Conservation (phyloP, 1,140 invertebrate species). For the Eciton burchellii region DNA sequence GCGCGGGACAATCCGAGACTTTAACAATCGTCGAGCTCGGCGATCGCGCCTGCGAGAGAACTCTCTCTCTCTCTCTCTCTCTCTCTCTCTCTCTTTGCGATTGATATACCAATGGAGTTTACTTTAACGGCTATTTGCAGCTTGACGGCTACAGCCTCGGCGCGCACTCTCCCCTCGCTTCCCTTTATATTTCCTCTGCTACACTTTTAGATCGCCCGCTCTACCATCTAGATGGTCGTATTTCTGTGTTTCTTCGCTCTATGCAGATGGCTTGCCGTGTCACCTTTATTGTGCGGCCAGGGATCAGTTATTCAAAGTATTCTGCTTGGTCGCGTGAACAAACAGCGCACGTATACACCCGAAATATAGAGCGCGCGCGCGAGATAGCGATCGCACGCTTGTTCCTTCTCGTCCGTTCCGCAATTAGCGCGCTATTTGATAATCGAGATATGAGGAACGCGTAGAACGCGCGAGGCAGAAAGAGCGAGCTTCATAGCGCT, state of each 20-base stretch:
- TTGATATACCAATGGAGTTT: not conserved
- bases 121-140: slow-evolving; percentile 38
- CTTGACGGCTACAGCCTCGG: slow-evolving; percentile 37
- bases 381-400: not conserved
- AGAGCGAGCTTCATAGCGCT: too few species aligned
- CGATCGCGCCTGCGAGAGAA: slow-evolving; percentile 1
- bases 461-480: not conserved
- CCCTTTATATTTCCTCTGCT: slow-evolving; percentile 51
- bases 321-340: slow-evolving; percentile 31
- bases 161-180: slow-evolving; percentile 26
- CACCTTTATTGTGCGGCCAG: slow-evolving; percentile 41
- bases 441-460: slow-evolving; percentile 22
- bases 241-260: slow-evolving; percentile 58
- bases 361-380: slow-evolving; percentile 35
- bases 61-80: not conserved
- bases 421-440: slow-evolving; percentile 37
- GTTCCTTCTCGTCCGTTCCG: slow-evolving; percentile 35
- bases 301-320: slow-evolving; percentile 54
- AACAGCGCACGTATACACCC: slow-evolving; percentile 29
- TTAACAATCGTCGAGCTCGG: too few species aligned
- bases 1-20: too few species aligned
- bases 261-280: slow-evolving; percentile 46
- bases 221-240: slow-evolving; percentile 51
- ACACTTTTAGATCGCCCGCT: slow-evolving; percentile 58
- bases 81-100: not conserved